Base-by-base conservation (phyloP, 2,888 invertebrate species). In the Cephalotes varians region DNA sequence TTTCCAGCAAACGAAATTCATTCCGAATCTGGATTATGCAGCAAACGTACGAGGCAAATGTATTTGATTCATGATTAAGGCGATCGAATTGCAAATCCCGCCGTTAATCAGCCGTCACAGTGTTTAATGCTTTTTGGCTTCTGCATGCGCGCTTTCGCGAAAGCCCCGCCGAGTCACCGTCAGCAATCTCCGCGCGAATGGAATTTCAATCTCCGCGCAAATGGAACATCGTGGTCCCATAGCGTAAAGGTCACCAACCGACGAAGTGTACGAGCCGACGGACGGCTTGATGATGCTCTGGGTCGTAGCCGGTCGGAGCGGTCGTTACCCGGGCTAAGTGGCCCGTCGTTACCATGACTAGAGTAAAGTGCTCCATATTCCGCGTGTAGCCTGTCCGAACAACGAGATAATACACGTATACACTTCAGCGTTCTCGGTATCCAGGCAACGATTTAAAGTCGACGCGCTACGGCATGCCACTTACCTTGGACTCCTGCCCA, bases 321-420 rank as follows among this genome's bases (percentile, higher is more conserved):
- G 91, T 93, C 91, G 92, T 93, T 93, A 92, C 90, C 90, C 91
- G 85, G 86, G 86, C 87, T 93, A 93, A 93, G 92, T 91, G 91
- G 87, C 73, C 80, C 73, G 86, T 88, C 89, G 91, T 92, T 91
- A 90, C 88, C 88, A 82, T 85, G 90, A 85, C 88, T 85, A 72
- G 74, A 82, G 85, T 91, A 90, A 64, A 91, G 88, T 92, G 91
- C 92, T 91, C 91, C 84, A 92, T 91, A 92, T 92, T 90, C 85
- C 85, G 82, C 86, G 85, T 86, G 86, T 83, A 85, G 87, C 88
- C 88, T 88, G 87, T 77, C 69, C 87, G 79, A 84, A 84, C 73
- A 85, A 85, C 86, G 82, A 91, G 90, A 90, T 91, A 88, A 90
- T 87, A 84, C 85, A 81, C 87, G 83, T 85, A 81, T 85, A 77